A percentile compares a stretch with the other conserved stretches of the same genome.
Evolutionary conservation across 2,113 vertebrate species (phyloP).

Genomic region (Protomyctophum bolini): DNA sequence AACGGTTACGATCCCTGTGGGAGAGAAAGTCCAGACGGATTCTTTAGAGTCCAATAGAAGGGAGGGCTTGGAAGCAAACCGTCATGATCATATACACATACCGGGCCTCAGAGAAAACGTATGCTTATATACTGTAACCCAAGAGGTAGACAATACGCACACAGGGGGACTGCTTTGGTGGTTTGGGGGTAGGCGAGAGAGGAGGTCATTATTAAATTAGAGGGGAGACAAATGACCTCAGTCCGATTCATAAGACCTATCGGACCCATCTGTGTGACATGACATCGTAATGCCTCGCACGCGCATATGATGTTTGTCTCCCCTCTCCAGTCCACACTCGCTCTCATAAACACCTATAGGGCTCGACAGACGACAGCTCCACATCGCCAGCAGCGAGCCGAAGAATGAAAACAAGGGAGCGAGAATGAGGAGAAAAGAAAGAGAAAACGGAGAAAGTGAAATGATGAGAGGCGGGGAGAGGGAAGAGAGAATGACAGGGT

Average conservation of each 20-base stretch:
- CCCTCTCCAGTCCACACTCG: background rate
- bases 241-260: conserved; percentile 44
- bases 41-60: conserved; percentile 52
- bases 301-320: background rate
- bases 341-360: background rate
- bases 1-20: conserved; percentile 41
- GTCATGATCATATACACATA: conserved; percentile 46
- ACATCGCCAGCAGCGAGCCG: background rate
- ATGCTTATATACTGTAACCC: too few relatives aligned
- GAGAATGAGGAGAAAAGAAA: background rate
- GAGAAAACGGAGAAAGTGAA: conserved; percentile 27
- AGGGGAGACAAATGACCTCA: conserved; percentile 34
- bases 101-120: background rate
- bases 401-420: background rate
- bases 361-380: background rate
- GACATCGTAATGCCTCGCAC: conserved; percentile 43
- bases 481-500: conserved; percentile 52
- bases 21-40: conserved; percentile 49
- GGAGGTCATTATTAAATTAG: conserved; percentile 74
- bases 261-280: conserved; percentile 27
- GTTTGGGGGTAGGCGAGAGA: conserved; percentile 51
- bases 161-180: conserved; percentile 44
- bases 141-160: too few relatives aligned
- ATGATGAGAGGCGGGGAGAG: conserved; percentile 34
- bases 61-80: conserved; percentile 62